Percentiles rank a stretch among this genome's conserved stretches.
These are phyloP conservation scores for Oryzias dopingdopingensis DNA, from an alignment of 2,797 vertebrate species.

Conservation along the genomic window DNA sequence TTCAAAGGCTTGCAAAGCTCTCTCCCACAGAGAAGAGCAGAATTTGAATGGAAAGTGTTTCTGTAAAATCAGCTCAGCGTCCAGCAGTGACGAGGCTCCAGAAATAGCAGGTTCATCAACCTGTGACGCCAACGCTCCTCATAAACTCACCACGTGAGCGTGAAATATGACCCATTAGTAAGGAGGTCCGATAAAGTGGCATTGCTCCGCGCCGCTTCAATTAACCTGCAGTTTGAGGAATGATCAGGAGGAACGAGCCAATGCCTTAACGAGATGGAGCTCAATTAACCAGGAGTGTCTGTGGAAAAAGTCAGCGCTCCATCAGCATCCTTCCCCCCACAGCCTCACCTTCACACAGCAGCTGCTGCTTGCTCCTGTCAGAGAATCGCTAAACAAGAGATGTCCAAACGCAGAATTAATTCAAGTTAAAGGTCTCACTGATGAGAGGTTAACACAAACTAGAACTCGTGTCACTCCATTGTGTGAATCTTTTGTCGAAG, in stretches of 20 bases:
- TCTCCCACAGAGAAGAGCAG: too few relatives aligned
- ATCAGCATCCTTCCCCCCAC: too few relatives aligned
- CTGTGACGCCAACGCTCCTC: constrained; percentile 46
- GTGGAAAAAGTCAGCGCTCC: not conserved
- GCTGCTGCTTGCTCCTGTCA: too few relatives aligned
- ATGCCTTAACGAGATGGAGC: constrained; percentile 35
- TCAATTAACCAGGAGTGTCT: constrained; percentile 56
- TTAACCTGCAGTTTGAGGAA: constrained; percentile 49
- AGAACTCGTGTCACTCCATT: too few relatives aligned
- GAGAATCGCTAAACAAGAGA: too few relatives aligned
- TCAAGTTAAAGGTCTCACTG: too few relatives aligned
- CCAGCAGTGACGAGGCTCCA: constrained; percentile 44
- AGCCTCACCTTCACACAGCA: too few relatives aligned
- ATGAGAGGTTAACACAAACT: too few relatives aligned
- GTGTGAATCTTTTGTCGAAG: too few relatives aligned
- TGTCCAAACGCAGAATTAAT: too few relatives aligned
- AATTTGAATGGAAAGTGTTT: too few relatives aligned
- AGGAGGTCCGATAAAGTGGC: constrained; percentile 31
- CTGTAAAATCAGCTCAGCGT: not conserved
- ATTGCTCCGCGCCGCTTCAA: constrained; percentile 41
- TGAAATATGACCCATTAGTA: constrained; percentile 52
- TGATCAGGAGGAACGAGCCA: constrained; percentile 29
- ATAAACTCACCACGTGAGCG: constrained; percentile 40
- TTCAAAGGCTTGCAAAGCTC: too few relatives aligned
- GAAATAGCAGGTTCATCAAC: constrained; percentile 43